Base-by-base conservation (phyloP, 2,888 invertebrate species). In the Pinctada fucata region DNA sequence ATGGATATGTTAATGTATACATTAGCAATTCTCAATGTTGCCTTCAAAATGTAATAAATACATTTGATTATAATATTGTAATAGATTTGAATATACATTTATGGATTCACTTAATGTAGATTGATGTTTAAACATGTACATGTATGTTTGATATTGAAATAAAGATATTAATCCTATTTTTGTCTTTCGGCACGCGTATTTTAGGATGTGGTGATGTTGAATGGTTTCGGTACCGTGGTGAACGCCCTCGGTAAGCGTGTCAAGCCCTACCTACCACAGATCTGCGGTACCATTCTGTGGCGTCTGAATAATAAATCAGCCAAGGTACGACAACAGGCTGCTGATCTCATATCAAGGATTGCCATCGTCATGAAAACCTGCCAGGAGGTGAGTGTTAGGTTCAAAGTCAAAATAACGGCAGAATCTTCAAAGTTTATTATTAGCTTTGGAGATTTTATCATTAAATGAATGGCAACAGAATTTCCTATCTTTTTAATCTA, bases 291-390 rank as follows among this genome's bases (percentile, higher is more conserved):
- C 1, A 99, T 99, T 90, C 94, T 99, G 72, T 99, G 99, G 99
- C 95, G 99, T 83, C 95, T 99, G 92, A 99, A 99, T 94, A 99
- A 99, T 93, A 99, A 99, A 94, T 98, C 99, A 0, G 99, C 99
- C 1, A 99, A 99, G 94, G 99, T 94, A 45, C 95, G 99, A 76
- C 99, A 99, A 92, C 99, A 99, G 93, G 99, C 99, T 0, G 99
- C 99, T 1, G 99, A 99, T 94, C 95, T 99, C 85, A 99, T 99
- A 90, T 98, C 99, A 0, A 95, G 99, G 75, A 99, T 94, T 67
- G 99, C 99, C 2, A 97, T 98, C 3, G 99, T 99, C 51, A 99
- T 99, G 99, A 99, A 99, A 93, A 98, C 98, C 0, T 99, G 99
- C 91, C 98, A 99, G 93, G 99, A 99, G 94, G 96, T 95, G 79